phyloP scores from a whole-genome alignment of 2,888 invertebrate species.

The Phorcus lineatus region DNA sequence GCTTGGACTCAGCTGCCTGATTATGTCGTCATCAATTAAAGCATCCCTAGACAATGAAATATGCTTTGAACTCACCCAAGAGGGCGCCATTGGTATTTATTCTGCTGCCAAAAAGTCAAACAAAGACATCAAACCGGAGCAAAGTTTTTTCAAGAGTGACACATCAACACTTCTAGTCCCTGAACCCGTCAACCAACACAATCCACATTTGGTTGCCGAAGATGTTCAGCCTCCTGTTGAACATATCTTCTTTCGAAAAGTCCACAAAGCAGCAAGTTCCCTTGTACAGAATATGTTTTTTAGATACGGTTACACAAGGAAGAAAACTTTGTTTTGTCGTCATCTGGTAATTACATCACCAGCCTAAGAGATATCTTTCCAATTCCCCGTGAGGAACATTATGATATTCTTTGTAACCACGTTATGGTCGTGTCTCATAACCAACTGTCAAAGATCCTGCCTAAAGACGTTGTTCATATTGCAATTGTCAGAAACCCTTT shows the following conservation, averaged over 20 bases:
- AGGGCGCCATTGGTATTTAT: too few species aligned
- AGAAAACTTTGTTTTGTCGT: conserved; percentile 29
- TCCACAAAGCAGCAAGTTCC: conserved; percentile 39
- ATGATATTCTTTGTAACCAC: conserved; percentile 56
- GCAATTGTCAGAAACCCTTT: conserved; percentile 58
- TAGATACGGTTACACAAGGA: conserved; percentile 26
- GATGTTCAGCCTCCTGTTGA: not conserved
- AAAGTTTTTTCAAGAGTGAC: too few species aligned
- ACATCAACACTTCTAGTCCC: too few species aligned
- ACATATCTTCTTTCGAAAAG: conserved; percentile 34
- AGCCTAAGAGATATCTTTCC: not conserved
- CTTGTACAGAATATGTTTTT: conserved; percentile 34
- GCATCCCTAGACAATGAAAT: too few species aligned
- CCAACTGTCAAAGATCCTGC: conserved; percentile 44
- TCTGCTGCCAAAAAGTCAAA: too few species aligned
- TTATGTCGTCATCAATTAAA: too few species aligned
- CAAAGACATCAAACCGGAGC: too few species aligned
- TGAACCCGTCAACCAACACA: too few species aligned
- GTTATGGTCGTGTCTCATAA: conserved; percentile 44
- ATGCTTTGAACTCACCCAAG: too few species aligned
- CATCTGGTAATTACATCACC: not conserved
- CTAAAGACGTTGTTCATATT: conserved; percentile 44
- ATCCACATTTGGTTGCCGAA: too few species aligned
- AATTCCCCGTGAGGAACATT: conserved; percentile 22
- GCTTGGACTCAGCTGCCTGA: too few species aligned